Base-by-base conservation (phyloP, 2,888 invertebrate species). In the Drosophila phalerata region DNA sequence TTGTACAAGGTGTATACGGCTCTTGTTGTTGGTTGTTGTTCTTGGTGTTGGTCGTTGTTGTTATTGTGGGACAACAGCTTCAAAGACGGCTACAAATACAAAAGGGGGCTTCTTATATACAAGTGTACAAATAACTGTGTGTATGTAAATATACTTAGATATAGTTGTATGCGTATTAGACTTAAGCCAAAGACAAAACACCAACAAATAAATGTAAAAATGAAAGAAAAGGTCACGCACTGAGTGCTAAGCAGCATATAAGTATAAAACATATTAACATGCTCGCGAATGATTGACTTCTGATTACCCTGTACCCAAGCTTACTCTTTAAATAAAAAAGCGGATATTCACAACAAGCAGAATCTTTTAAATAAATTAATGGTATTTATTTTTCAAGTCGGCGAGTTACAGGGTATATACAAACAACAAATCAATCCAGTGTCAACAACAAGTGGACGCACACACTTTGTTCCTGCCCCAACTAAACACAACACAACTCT, bases 221-320 rank as follows among this genome's bases (percentile, higher is more conserved):
- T 81, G 69, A 77, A 85, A 76, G 87, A 88, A 85, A 86, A 85
- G 89, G 85, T 85, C 85, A 87, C 82, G 89, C 89, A 88, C 88
- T 79, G 72, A 88, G 72, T 81, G 81, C 87, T 88, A 88, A 85
- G 81, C 81, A 88, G 85, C 85, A 85, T 79, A 81, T 84, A 81
- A 80, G 79, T 78, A 79, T 86, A 72, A 55, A 40, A 63, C 47
- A 68, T 30, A 42, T 8, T 8, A 2, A 30, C 22, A 34, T 15
- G 34, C 15, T 11, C 13, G 30, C 8, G 3, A 4, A 3, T 49
- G 8, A 15, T 32, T 32, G 37, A 77, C 66, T 30, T 8, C 8
- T 10, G 45, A 40, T 40, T 53, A 32, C 61, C 53, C 42, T 53
- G 9, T 17, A 45, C 2, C 0, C n/a, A 2, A 3, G 2, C 15